A percentile compares a stretch with the other conserved stretches of the same genome.
Conservation (phyloP, 2,113 vertebrate species). For the Trinectes maculatus region DNA sequence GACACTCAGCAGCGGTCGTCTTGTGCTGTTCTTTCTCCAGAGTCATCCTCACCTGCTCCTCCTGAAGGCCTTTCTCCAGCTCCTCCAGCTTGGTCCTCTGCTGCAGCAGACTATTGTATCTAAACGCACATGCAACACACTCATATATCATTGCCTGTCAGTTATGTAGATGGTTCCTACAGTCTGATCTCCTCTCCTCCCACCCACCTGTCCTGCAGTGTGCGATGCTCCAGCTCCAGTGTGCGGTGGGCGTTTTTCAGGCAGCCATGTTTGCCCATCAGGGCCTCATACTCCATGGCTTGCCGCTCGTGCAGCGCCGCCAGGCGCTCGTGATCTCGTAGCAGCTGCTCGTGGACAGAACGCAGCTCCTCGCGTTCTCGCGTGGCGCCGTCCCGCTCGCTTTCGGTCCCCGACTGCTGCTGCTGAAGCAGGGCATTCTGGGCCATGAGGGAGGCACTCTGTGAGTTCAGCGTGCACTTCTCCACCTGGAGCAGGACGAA, state of each 20-base stretch:
- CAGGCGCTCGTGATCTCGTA: slow-evolving; percentile 93
- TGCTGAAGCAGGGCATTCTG: slow-evolving; percentile 94
- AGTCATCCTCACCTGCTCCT: slow-evolving; percentile 92
- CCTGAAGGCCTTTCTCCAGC: slow-evolving; percentile 89
- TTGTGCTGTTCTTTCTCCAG: slow-evolving; percentile 91
- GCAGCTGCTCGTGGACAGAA: slow-evolving; percentile 87
- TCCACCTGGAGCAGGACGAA: slow-evolving; percentile 85
- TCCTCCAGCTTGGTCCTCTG: slow-evolving; percentile 91
- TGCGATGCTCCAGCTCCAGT: slow-evolving; percentile 93
- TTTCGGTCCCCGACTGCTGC: slow-evolving; percentile 89
- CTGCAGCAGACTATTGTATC: slow-evolving; percentile 88
- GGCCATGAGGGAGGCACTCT: slow-evolving; percentile 92
- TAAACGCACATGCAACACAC: background rate
- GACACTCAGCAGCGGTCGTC: slow-evolving; percentile 86
- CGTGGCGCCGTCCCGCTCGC: slow-evolving; percentile 85
- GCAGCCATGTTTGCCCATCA: slow-evolving; percentile 92
- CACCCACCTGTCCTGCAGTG: slow-evolving; percentile 89
- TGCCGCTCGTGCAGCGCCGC: slow-evolving; percentile 94
- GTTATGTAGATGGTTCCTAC: background rate
- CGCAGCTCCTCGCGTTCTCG: slow-evolving; percentile 91
- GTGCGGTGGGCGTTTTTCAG: slow-evolving; percentile 92
- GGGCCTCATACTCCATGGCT: slow-evolving; percentile 90
- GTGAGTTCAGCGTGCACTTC: slow-evolving; percentile 93
- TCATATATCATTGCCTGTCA: background rate
- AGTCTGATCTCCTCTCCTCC: background rate